Base-by-base conservation (phyloP, 2,113 vertebrate species). In the Anser cygnoides region DNA sequence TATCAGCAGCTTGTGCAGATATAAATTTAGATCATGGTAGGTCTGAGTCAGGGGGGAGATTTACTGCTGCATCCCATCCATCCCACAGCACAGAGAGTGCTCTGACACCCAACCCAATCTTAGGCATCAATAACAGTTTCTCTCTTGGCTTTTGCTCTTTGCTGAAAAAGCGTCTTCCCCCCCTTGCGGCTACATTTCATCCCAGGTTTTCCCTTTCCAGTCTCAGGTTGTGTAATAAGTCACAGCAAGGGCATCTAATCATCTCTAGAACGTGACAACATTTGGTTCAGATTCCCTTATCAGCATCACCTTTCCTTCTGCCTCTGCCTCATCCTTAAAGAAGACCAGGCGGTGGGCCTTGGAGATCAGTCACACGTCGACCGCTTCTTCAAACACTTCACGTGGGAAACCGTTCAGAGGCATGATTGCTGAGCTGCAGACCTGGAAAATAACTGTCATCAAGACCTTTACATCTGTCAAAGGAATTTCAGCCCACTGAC, bases 361-460 rank as follows among this genome's bases (percentile, higher is more conserved):
- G 87, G 93, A 66, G 94, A 98, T 98, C 98, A 98, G 93, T 96
- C 75, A 98, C 98, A 98, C 93, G 66, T 98, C 97, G 31, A 85
- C 97, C 15, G 1, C 94, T 97, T 95, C 97, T 98, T 97, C 95
- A 97, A 96, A 95, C 96, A 97, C 97, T 98, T 97, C 91, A 95
- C 59, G 80, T 93, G 94, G 96, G 95, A 98, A 97, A 95, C 93
- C n/a, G 61, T 97, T 93, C 89, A 79, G 96, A 94, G 95, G 90
- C 90, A 97, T 75, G 96, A 92, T 70, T 97, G 95, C 82, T 63
- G 96, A 90, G 87, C 71, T 75, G 88, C 97, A 97, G 97, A 97
- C 94, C 97, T 98, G 98, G 98, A 98, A 98, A 98, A 98, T 98
- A 97, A 96, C 97, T 98, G 98, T 98, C 98, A 98, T 96, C 97